Conservation (phyloP, 1,140 invertebrate genomes). For the Chelonus insularis region DNA sequence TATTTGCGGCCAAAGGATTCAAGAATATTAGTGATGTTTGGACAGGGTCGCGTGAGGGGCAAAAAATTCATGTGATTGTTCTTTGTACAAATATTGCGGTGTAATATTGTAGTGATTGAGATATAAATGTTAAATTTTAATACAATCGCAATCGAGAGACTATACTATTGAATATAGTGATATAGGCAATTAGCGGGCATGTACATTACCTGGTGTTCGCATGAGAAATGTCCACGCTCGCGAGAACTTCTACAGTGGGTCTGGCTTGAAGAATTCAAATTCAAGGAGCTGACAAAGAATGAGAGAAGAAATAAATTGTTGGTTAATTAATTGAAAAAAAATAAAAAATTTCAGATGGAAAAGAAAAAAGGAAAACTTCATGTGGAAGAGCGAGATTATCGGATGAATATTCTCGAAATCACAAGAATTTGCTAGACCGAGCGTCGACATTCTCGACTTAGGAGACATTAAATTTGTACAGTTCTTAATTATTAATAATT, state of each 20-base stretch:
- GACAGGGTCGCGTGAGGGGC: conserved; percentile 13
- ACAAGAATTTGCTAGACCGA: too few relatives aligned
- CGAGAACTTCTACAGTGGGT: background rate
- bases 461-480: conserved; percentile 62
- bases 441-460: conserved; percentile 56
- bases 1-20: conserved; percentile 24
- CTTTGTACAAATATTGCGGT: conserved; percentile 62
- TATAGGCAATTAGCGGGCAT: conserved; percentile 60
- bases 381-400: too few relatives aligned
- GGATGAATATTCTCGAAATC: conserved; percentile 37
- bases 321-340: background rate
- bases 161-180: conserved; percentile 53
- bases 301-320: background rate
- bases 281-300: background rate
- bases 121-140: conserved; percentile 63
- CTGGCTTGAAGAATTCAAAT: too few relatives aligned
- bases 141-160: conserved; percentile 58
- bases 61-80: conserved; percentile 61
- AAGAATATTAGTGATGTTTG: conserved; percentile 1
- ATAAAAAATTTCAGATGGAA: too few relatives aligned
- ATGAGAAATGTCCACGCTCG: conserved; percentile 30
- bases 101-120: conserved; percentile 62
- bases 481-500: conserved; percentile 54
- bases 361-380: too few relatives aligned
- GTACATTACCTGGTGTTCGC: conserved; percentile 57